Percentiles rank a stretch among this genome's conserved stretches.
Evolutionary conservation across 1,140 invertebrate species (phyloP).

Genomic region (Cherax quadricarinatus): DNA sequence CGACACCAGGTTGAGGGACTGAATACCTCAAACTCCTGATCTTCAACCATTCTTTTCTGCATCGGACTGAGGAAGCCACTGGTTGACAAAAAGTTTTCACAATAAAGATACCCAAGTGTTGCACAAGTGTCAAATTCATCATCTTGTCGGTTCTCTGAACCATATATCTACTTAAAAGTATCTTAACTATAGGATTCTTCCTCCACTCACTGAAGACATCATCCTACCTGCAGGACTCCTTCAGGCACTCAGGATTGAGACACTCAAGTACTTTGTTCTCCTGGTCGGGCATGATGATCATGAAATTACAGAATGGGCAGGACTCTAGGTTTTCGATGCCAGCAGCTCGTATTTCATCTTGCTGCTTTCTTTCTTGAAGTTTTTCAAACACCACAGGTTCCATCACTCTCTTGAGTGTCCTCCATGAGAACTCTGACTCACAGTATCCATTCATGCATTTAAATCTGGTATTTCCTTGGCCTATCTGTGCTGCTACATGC

Average conservation of each 20-base stretch:
- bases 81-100: too few species aligned
- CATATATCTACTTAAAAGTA: too few species aligned
- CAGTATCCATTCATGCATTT: slow-evolving; percentile 52
- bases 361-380: slow-evolving; percentile 51
- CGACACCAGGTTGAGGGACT: too few species aligned
- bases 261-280: slow-evolving; percentile 82
- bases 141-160: too few species aligned
- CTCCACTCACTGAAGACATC: neutral
- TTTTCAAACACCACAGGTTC: slow-evolving; percentile 45
- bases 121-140: too few species aligned
- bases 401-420: slow-evolving; percentile 53
- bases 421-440: slow-evolving; percentile 35
- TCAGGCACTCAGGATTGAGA: slow-evolving; percentile 80
- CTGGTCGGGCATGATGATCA: slow-evolving; percentile 76
- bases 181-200: neutral
- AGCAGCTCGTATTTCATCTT: slow-evolving; percentile 75
- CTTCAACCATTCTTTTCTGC: too few species aligned
- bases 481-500: slow-evolving; percentile 55
- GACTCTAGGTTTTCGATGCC: slow-evolving; percentile 80
- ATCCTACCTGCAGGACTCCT: slow-evolving; percentile 81
- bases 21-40: too few species aligned
- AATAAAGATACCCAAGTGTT: too few species aligned
- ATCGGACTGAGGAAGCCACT: too few species aligned
- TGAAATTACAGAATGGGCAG: slow-evolving; percentile 83
- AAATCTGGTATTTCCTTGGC: slow-evolving; percentile 35